phyloP scores from a whole-genome alignment of 2,113 vertebrate species.

The Tychaedon coryphoeus region DNA sequence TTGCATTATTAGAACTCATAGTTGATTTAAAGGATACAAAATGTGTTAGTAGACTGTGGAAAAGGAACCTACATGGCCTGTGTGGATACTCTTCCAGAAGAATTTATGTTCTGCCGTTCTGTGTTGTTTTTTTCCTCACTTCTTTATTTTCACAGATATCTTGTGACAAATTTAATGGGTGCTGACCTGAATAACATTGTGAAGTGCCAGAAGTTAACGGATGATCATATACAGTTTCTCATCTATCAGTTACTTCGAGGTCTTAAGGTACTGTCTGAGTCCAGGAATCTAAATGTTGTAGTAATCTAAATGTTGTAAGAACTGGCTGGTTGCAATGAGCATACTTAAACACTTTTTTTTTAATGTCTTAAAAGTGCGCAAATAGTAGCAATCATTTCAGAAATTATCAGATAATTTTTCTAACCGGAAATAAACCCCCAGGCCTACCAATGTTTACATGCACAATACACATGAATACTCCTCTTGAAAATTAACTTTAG shows the following conservation, averaged over 20 bases:
- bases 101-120: neutral
- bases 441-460: neutral
- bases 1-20: neutral
- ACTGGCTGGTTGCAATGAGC: neutral
- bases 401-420: neutral
- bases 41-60: neutral
- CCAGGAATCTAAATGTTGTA: neutral
- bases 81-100: neutral
- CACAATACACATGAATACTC: neutral
- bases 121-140: neutral
- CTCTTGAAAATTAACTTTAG: neutral
- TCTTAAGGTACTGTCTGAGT: conserved; percentile 83
- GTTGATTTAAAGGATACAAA: neutral
- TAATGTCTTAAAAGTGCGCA: neutral
- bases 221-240: conserved; percentile 97
- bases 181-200: conserved; percentile 97
- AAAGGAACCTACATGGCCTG: neutral
- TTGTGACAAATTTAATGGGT: conserved; percentile 97
- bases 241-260: conserved; percentile 95
- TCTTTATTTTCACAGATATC: conserved; percentile 79
- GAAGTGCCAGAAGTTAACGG: conserved; percentile 94
- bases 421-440: neutral
- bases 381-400: neutral
- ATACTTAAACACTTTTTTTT: neutral
- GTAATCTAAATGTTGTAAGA: neutral